Percentiles rank a stretch among this genome's conserved stretches.
phyloP scores from a whole-genome alignment of 2,113 vertebrate genomes.

The Phainopepla nitens region DNA sequence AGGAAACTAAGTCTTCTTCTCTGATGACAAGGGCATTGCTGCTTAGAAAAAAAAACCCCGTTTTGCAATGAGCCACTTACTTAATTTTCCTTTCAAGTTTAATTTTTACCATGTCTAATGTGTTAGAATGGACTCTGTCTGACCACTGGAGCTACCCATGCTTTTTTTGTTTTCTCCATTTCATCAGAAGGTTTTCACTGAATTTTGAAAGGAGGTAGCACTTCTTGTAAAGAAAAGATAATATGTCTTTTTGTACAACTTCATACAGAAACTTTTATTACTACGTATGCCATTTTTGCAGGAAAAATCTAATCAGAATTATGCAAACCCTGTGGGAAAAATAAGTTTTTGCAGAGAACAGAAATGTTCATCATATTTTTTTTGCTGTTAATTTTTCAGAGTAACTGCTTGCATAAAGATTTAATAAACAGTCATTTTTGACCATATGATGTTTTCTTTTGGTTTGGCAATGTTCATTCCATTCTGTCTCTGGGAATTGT shows the following conservation, averaged over 20 bases:
- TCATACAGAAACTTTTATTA: not conserved
- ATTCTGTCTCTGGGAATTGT: not conserved
- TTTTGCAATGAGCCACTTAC: not conserved
- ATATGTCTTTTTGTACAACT: not conserved
- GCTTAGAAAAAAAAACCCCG: not conserved
- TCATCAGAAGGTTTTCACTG: not conserved
- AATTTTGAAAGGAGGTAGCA: not conserved
- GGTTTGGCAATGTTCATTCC: conserved; percentile 7
- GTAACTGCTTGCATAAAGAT: not conserved
- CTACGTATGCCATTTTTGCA: not conserved
- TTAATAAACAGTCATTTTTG: conserved; percentile 54
- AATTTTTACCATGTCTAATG: not conserved
- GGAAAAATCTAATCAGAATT: not conserved
- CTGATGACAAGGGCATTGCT: not conserved
- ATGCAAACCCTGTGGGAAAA: not conserved
- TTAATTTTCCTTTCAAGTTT: not conserved
- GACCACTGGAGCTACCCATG: not conserved
- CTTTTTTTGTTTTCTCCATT: not conserved
- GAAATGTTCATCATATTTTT: not conserved
- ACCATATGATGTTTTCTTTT: conserved; percentile 19
- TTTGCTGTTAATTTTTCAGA: conserved; percentile 28
- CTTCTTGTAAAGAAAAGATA: not conserved
- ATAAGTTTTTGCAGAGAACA: not conserved
- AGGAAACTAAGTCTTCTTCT: not conserved
- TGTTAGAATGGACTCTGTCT: not conserved